Evolutionary conservation across 30 jellyfish, hydroid and myxozoan species (phyloP), one percentile per base, ranked within the genome.

Genomic region (Aurelia aurita): DNA sequence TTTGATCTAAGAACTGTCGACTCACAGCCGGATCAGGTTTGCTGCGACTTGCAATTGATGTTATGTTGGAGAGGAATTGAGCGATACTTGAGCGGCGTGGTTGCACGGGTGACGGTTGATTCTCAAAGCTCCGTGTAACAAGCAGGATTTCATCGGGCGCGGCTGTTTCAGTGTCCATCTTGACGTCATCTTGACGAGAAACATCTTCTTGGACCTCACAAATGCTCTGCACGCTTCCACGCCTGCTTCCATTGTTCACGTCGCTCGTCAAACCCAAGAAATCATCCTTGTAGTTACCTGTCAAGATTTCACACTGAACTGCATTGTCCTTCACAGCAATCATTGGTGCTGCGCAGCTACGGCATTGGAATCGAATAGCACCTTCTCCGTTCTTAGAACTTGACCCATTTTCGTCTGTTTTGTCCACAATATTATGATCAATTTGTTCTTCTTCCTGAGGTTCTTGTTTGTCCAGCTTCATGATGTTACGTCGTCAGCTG

Each of bases 51-150:
- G 81, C 87, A 13, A 83, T 2, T 39, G 86, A 57, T 31, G 72
- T 83, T 23, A 83, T 83, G 26, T 60, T 63, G 32, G 58, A 55
- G 21, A 83, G 29, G 31, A 83, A 35, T 26, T 61, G 77, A 21
- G 93, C 80, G 47, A 83, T 83, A 58, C 93, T 83, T 54, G 93
- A 83, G 20, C 93, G 86, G 29, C 93, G 45, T n/a, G 87, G 81
- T 20, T 53, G 72, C 15, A 26, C 62, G 55, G 85, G 72, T n/a
- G 80, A 35, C 25, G 93, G 87, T 54, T 83, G 65, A 55, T 71
- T 69, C 67, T 83, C 93, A 58, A 83, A 83, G 74, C 87, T 69
- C 10, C 93, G 80, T 46, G 93, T 83, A 12, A 83, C 87, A 9
- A 83, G 74, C 13, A 83, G 25, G 21, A 71, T 83, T 54, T 83